These are phyloP conservation scores for Tachyglossus aculeatus DNA, from an alignment of 2,797 vertebrate species.

Conservation along the genomic window DNA sequence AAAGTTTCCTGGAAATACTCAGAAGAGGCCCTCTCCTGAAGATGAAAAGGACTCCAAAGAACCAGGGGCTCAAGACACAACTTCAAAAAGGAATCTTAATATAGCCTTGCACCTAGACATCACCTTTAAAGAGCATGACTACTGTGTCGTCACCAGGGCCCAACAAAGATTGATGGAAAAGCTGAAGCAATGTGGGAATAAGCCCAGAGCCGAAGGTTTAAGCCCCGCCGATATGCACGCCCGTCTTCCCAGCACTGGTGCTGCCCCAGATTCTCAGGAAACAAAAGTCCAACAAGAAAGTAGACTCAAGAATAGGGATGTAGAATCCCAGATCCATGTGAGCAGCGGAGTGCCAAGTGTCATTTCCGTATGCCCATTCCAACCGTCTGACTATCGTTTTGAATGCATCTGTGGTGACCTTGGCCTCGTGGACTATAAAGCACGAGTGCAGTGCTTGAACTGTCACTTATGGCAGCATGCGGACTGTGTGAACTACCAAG, in stretches of 20 bases:
- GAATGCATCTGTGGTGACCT: constrained; percentile 97
- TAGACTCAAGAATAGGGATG: constrained; percentile 2
- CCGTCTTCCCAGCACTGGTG: constrained; percentile 34
- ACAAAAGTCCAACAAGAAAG: constrained; percentile 27
- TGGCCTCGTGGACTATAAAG: constrained; percentile 87
- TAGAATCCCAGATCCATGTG: constrained; percentile 43
- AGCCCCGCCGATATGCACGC: constrained; percentile 16
- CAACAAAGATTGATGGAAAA: constrained; percentile 42
- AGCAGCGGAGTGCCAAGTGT: neutral
- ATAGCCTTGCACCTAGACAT: constrained; percentile 56
- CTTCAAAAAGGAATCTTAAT: constrained; percentile 66
- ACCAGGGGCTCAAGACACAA: constrained; percentile 46
- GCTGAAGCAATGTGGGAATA: constrained; percentile 17
- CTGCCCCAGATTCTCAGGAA: constrained; percentile 21
- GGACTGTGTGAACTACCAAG: constrained; percentile 94
- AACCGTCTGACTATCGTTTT: constrained; percentile 88
- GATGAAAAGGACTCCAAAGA: constrained; percentile 69
- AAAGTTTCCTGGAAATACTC: constrained; percentile 66
- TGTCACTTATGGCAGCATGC: constrained; percentile 97
- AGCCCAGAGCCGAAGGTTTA: constrained; percentile 8
- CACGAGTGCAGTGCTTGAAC: constrained; percentile 94
- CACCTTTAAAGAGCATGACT: constrained; percentile 74
- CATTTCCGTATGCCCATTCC: constrained; percentile 76
- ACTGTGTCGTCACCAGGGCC: constrained; percentile 61
- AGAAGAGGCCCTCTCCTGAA: constrained; percentile 74